These are phyloP conservation scores for Galaxea fascicularis DNA, from an alignment of 92 coral and sea anemone species.

Conservation along the genomic window DNA sequence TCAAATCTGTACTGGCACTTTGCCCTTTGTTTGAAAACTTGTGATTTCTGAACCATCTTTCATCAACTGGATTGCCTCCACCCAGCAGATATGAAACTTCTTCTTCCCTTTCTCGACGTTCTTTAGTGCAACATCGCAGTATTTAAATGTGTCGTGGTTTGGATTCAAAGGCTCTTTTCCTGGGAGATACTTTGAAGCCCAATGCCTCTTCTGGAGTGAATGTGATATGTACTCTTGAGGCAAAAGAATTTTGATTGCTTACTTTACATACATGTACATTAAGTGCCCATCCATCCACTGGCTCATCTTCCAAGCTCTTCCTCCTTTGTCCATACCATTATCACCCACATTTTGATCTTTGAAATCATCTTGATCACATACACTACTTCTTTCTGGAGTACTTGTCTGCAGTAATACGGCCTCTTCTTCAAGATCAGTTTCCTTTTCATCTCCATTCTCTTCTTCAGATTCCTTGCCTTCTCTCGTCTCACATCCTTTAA, in stretches of 20 bases:
- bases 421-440: too few relatives aligned
- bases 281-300: conserved; percentile 12
- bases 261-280: conserved; percentile 30
- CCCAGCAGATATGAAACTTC: conserved; percentile 6
- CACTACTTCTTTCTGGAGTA: too few relatives aligned
- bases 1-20: conserved; percentile 12
- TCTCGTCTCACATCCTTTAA: too few relatives aligned
- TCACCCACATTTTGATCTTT: not conserved
- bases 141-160: conserved; percentile 55
- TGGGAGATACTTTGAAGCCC: too few relatives aligned
- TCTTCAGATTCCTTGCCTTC: too few relatives aligned
- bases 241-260: conserved; percentile 49
- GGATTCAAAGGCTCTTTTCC: too few relatives aligned
- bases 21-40: conserved; percentile 20
- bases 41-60: conserved; percentile 40
- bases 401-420: too few relatives aligned
- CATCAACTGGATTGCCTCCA: conserved; percentile 37
- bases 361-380: too few relatives aligned
- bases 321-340: not conserved
- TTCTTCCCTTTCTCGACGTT: conserved; percentile 11
- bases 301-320: conserved; percentile 30
- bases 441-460: too few relatives aligned
- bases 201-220: conserved; percentile 59
- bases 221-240: conserved; percentile 45
- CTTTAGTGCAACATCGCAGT: conserved; percentile 49